Percentiles rank a stretch among this genome's conserved stretches.
Conservation (phyloP, 2,113 vertebrate species). For the Boulengeromyrus knoepffleri region DNA sequence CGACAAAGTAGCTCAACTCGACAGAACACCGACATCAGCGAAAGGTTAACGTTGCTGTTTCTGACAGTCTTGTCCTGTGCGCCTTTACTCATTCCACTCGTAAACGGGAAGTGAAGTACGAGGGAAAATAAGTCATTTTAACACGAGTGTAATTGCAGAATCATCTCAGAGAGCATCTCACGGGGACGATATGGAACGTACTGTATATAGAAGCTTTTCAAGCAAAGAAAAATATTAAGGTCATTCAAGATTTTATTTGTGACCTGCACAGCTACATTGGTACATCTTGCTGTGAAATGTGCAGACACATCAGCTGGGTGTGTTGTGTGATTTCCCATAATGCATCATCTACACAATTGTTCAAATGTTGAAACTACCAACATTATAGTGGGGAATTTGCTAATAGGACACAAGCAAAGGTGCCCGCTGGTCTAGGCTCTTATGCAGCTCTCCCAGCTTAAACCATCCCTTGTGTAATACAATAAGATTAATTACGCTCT, state of each 20-base stretch:
- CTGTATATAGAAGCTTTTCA: background rate
- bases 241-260: background rate
- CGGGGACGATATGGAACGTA: background rate
- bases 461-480: background rate
- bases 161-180: conserved; percentile 8
- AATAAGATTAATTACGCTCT: background rate
- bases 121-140: conserved; percentile 15
- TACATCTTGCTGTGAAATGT: background rate
- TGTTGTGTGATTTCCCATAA: background rate
- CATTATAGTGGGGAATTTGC: background rate
- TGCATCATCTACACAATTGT: background rate
- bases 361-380: background rate
- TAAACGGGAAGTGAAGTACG: conserved; percentile 28
- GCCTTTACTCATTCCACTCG: conserved; percentile 42
- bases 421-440: background rate
- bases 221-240: background rate
- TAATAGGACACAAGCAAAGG: background rate
- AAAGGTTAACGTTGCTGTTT: conserved; percentile 54
- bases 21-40: conserved; percentile 41
- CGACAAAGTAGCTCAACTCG: too few relatives aligned
- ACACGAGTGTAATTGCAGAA: conserved; percentile 23
- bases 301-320: background rate
- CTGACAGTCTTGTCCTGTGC: conserved; percentile 59
- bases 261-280: background rate
- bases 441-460: background rate